Base-by-base conservation (phyloP, 2,888 invertebrate species). In the Germaria angustata region DNA sequence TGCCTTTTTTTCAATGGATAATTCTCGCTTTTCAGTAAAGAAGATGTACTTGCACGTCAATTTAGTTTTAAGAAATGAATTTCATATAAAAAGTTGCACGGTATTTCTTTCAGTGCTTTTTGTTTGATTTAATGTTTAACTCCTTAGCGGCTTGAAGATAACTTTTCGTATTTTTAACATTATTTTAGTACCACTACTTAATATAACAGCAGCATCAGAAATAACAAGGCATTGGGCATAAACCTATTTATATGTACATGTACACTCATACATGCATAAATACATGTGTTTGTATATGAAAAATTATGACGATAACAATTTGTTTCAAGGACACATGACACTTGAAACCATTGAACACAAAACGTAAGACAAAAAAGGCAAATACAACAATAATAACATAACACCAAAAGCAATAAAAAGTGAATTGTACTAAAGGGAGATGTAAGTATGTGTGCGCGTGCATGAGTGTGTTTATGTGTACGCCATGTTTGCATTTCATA, bases 261-360 rank as follows among this genome's bases (percentile, higher is more conserved):
- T 41, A 61, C n/a, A 7, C 2, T 34, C 6, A 39, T 11, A 20
- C 15, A 22, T 17, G 36, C n/a, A 28, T 24, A 7, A 13, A 17
- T 32, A 32, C 9, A 3, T 61, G 20, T 24, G 17, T 41, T 15
- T 41, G 49, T 63, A 49, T 84, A 76, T 72, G 83, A 76, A 84
- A 84, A 84, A 81, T 84, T 81, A 82, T 82, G 84, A 84, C 80
- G 84, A 84, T 82, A 82, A 82, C 81, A 84, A 84, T 84, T 82
- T 82, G 82, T 83, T 82, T 84, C 85, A 85, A 85, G 85, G 85
- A 85, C 85, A 84, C 73, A 81, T 75, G 80, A 84, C 84, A 84
- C 84, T 81, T 81, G 84, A 84, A 79, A 79, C 81, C 84, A 81
- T 76, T 55, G 59, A 79, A 51, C 75, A 61, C 69, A 63, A 39